phyloP scores from a whole-genome alignment of 2,888 invertebrate genomes.

The Hipparchia semele region DNA sequence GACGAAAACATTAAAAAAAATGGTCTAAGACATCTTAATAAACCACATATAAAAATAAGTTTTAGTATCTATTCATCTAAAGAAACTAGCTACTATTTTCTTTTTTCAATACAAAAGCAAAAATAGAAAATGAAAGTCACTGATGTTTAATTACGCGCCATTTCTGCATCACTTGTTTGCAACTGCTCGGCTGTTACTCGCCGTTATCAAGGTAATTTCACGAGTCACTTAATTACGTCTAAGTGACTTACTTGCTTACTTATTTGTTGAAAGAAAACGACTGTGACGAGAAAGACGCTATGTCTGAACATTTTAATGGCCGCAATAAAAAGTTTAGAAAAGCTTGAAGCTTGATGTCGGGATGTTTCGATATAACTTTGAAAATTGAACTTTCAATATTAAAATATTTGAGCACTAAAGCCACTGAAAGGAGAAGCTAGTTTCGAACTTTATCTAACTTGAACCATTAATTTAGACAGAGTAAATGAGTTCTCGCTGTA shows the following conservation, averaged over 20 bases:
- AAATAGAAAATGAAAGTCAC: conserved; percentile 3
- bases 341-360: conserved; percentile 1
- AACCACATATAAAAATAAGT: too few species aligned
- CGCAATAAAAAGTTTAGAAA: conserved; percentile 2
- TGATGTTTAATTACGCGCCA: background rate
- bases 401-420: conserved; percentile 23
- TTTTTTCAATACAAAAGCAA: background rate
- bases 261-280: background rate
- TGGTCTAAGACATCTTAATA: too few species aligned
- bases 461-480: conserved; percentile 49
- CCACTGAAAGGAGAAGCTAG: conserved; percentile 21
- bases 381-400: conserved; percentile 20
- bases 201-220: conserved; percentile 1
- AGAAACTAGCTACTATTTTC: too few species aligned
- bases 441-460: conserved; percentile 27
- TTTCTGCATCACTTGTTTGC: background rate
- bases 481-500: conserved; percentile 54
- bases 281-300: background rate
- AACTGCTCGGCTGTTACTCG: background rate
- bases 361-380: conserved; percentile 1
- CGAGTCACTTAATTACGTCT: background rate
- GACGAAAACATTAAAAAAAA: too few species aligned
- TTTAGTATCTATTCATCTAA: too few species aligned
- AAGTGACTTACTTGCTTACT: background rate
- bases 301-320: background rate